phyloP scores from a whole-genome alignment of 2,797 vertebrate species.

The Varecia variegata region DNA sequence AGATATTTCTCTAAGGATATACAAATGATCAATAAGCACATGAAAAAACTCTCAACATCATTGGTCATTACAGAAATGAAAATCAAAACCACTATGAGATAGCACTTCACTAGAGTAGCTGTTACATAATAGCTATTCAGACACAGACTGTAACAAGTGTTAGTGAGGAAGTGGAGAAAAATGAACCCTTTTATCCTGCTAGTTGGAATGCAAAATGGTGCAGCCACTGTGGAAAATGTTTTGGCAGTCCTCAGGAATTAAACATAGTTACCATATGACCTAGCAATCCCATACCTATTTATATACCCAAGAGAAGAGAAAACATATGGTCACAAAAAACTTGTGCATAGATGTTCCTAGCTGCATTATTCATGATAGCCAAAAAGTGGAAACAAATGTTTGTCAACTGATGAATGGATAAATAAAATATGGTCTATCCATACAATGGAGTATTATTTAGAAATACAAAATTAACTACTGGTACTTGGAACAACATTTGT shows the following conservation, averaged over 20 bases:
- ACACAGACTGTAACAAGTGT: neutral
- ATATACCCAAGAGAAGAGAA: neutral
- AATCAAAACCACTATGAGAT: neutral
- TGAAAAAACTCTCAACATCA: neutral
- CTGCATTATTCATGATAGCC: neutral
- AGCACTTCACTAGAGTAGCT: neutral
- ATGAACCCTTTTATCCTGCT: no score
- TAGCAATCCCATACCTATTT: neutral
- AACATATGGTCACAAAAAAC: neutral
- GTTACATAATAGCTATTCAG: no score
- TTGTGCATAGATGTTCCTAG: neutral
- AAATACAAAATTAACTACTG: neutral
- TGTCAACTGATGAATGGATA: neutral
- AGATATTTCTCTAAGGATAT: neutral
- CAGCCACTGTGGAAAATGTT: neutral
- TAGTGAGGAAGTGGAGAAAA: neutral
- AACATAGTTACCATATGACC: neutral
- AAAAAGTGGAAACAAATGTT: neutral
- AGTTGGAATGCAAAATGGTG: neutral
- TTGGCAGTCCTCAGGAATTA: neutral
- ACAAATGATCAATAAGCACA: neutral
- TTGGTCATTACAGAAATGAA: neutral
- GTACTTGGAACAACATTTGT: neutral
- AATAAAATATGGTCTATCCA: neutral
- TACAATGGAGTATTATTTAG: neutral